Percentiles rank a stretch among this genome's conserved stretches.
phyloP scores from a whole-genome alignment of 2,888 invertebrate species.

The Epistrophella euchroma region DNA sequence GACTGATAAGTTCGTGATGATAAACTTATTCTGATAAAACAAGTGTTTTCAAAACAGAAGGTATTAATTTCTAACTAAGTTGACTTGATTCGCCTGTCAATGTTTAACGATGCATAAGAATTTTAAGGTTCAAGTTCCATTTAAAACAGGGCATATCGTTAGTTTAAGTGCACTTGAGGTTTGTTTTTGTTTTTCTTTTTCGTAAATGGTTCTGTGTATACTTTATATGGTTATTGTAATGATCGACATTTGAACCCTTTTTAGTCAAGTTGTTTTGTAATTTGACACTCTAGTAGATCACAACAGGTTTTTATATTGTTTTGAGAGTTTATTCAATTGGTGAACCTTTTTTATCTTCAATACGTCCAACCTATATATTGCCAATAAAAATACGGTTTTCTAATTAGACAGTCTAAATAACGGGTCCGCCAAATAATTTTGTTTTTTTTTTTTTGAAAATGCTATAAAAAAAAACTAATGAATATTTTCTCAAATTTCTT shows the following conservation, averaged over 20 bases:
- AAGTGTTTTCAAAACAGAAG: conserved; percentile 14
- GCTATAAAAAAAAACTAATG: no score
- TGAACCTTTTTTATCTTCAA: no score
- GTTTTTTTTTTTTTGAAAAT: no score
- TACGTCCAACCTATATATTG: no score
- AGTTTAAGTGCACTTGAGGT: neutral
- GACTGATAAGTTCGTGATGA: conserved; percentile 32
- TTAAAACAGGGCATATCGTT: neutral
- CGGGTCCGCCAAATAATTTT: no score
- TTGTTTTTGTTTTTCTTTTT: neutral
- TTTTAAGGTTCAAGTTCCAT: neutral
- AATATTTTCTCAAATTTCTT: no score
- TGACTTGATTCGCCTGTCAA: conserved; percentile 12
- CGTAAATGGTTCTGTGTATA: neutral
- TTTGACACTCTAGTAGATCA: conserved; percentile 20
- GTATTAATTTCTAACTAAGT: conserved; percentile 4
- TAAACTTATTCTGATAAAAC: conserved; percentile 9
- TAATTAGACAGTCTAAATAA: no score
- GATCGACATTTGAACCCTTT: conserved; percentile 1
- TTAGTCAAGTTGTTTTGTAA: conserved; percentile 7
- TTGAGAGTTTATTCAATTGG: no score
- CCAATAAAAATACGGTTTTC: no score
- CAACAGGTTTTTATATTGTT: conserved; percentile 22
- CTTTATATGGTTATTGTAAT: neutral
- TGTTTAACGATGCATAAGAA: conserved; percentile 5